Evolutionary conservation across 2,797 vertebrate species (phyloP), one percentile per base, ranked within the genome.

Genomic region (Phylloscopus collybita): DNA sequence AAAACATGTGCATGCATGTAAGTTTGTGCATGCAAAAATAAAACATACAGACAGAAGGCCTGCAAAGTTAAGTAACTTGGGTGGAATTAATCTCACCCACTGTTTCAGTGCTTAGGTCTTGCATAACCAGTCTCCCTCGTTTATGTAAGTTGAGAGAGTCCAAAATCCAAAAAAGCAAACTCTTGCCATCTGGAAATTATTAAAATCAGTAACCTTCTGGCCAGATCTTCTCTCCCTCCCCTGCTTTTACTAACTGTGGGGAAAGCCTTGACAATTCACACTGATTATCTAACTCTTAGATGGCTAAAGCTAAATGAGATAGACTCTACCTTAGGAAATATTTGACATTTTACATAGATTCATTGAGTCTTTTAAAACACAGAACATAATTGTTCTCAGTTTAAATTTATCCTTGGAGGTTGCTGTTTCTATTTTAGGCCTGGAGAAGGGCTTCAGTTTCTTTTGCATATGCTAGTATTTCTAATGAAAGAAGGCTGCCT

Each of bases 401-500:
- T 87, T 83, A 71, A 90, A 72, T 88, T 86, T 93, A 91, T 44
- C 45, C 88, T 90, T 86, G 80, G 74, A 83, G 30, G 54, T 62
- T 69, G 54, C 32, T 60, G 30, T 67, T 92, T 67, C 87, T 94
- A 21, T 86, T 94, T 72, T 75, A 78, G 76, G 30, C 32, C 6
- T 54, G 50, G 27, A 80, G 61, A 95, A 95, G 14, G 60, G 7
- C 78, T 94, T 91, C 22, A 54, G 30, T 67, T 90, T 88, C 69
- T 80, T 64, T 36, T 54, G 25, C 6, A 1, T 34, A 13, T 1
- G 5, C 34, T 65, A 75, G 30, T 72, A 57, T 51, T 90, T 88
- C 75, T 92, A 90, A 91, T 90, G 86, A 93, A 90, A 93, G 62
- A 90, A 86, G 32, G 49, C 69, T 92, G 78, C 93, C 83, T 95